A percentile compares a stretch with the other conserved stretches of the same genome.
Conservation (phyloP, 2,888 invertebrate species). For the Meandrusa payeni region DNA sequence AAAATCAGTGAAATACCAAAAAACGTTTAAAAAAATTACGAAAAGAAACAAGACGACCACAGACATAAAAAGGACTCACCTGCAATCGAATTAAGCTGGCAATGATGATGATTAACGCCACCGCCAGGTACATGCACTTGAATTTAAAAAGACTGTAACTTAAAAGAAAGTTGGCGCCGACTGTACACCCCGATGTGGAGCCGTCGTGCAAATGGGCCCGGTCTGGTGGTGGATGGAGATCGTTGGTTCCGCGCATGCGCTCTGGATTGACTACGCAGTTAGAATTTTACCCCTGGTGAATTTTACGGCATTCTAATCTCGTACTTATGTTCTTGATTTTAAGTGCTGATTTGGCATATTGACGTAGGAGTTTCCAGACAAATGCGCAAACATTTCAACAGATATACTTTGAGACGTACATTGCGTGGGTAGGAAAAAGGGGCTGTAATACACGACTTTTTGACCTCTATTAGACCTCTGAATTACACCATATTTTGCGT, state of each 20-base stretch:
- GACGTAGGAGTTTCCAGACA: not conserved
- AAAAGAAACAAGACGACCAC: slow-evolving; percentile 22
- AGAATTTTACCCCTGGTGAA: slow-evolving; percentile 5
- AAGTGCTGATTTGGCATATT: slow-evolving; percentile 2
- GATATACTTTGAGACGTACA: no score
- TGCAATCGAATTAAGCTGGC: slow-evolving; percentile 73
- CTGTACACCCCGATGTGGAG: slow-evolving; percentile 61
- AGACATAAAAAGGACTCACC: slow-evolving; percentile 53
- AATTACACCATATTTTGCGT: no score
- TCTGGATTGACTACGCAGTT: slow-evolving; percentile 22
- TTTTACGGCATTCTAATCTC: slow-evolving; percentile 6
- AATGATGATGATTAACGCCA: slow-evolving; percentile 72
- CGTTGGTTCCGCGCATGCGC: slow-evolving; percentile 62
- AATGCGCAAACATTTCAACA: no score
- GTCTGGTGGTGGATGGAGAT: slow-evolving; percentile 34
- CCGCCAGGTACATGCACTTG: slow-evolving; percentile 75
- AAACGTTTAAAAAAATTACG: slow-evolving; percentile 3
- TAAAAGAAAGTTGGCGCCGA: slow-evolving; percentile 6
- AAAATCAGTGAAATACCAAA: not conserved
- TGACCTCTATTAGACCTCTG: no score
- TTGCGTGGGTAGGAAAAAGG: no score
- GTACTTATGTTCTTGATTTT: slow-evolving; percentile 1
- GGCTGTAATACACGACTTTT: no score
- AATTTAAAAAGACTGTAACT: slow-evolving; percentile 40
- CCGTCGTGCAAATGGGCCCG: slow-evolving; percentile 56